phyloP scores from a whole-genome alignment of 2,797 vertebrate genomes.

The Hipposideros larvatus region DNA sequence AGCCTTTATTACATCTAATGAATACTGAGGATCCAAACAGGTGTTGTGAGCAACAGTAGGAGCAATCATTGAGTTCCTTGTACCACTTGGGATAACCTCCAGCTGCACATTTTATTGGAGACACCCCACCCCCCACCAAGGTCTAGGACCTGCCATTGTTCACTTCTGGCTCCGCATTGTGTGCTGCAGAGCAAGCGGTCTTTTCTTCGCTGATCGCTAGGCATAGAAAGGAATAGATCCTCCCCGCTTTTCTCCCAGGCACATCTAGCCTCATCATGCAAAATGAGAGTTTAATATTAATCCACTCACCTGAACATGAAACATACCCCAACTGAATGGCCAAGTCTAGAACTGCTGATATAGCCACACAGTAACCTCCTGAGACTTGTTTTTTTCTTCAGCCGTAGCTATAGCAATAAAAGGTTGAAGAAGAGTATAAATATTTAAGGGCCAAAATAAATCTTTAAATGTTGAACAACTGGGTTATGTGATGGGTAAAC shows the following conservation, averaged over 20 bases:
- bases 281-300: slow-evolving; percentile 76
- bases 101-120: neutral
- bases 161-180: neutral
- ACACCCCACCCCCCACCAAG: neutral
- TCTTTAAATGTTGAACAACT: slow-evolving; percentile 81
- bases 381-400: slow-evolving; percentile 71
- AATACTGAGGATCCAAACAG: slow-evolving; percentile 62
- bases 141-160: slow-evolving; percentile 11
- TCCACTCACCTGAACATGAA: slow-evolving; percentile 45
- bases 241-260: slow-evolving; percentile 12
- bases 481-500: slow-evolving; percentile 68
- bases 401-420: slow-evolving; percentile 79
- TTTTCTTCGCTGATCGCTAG: slow-evolving; percentile 32
- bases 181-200: neutral
- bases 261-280: slow-evolving; percentile 51
- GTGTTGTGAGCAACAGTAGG: slow-evolving; percentile 27
- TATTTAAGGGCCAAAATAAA: slow-evolving; percentile 84
- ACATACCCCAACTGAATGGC: slow-evolving; percentile 20
- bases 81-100: slow-evolving; percentile 34
- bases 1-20: slow-evolving; percentile 70
- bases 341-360: slow-evolving; percentile 70
- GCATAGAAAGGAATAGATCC: slow-evolving; percentile 6
- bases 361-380: slow-evolving; percentile 56
- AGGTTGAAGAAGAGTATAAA: slow-evolving; percentile 74
- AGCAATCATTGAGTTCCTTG: slow-evolving; percentile 22